Conservation (phyloP, 2,113 vertebrate genomes). For the Microtus ochrogaster region DNA sequence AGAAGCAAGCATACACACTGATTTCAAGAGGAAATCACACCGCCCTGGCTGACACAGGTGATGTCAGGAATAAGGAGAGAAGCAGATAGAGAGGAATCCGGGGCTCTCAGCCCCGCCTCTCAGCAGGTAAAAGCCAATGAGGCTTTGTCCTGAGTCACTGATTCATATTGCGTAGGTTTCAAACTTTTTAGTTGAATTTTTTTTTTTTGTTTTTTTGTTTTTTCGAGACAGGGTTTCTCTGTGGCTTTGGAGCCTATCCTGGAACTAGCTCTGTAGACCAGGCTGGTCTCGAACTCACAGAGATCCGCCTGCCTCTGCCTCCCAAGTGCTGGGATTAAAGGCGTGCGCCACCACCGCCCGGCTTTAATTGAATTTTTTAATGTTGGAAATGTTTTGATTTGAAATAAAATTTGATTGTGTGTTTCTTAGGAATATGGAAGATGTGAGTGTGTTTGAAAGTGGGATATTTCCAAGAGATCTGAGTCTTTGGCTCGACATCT, state of each 20-base stretch:
- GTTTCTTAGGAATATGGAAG: slow-evolving; percentile 8
- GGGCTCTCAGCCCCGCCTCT: not conserved
- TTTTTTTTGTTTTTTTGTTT: too few relatives aligned
- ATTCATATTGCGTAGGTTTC: not conserved
- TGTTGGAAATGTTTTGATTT: not conserved
- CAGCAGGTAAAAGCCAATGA: not conserved
- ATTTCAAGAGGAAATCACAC: not conserved
- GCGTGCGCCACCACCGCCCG: too few relatives aligned
- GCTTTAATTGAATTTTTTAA: not conserved
- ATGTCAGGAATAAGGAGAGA: not conserved
- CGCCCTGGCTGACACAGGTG: not conserved
- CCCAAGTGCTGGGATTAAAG: too few relatives aligned
- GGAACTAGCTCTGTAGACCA: too few relatives aligned
- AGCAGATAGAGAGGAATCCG: not conserved
- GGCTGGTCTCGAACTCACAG: too few relatives aligned
- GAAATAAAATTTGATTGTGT: not conserved
- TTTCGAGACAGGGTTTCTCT: too few relatives aligned
- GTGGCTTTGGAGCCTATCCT: too few relatives aligned
- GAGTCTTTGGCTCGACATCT: not conserved
- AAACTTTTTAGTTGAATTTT: not conserved
- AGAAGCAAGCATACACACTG: not conserved
- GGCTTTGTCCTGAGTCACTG: not conserved
- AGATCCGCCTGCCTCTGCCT: too few relatives aligned
- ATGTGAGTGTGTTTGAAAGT: not conserved
- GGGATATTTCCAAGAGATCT: not conserved